phyloP scores from a whole-genome alignment of 2,113 vertebrate species.

The Amphiprion ocellaris region DNA sequence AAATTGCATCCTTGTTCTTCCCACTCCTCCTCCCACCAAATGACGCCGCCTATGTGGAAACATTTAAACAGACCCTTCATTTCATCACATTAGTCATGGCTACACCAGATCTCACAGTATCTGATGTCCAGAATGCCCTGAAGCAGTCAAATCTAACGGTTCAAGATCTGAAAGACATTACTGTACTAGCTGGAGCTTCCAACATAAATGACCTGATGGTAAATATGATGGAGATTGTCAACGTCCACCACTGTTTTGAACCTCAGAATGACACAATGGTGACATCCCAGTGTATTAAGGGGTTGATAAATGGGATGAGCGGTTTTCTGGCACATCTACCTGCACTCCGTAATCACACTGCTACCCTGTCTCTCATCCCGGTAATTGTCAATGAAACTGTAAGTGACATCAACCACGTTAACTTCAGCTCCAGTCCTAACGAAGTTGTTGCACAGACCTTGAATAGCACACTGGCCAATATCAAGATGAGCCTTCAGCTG shows the following conservation, averaged over 20 bases:
- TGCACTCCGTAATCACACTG: conserved; percentile 49
- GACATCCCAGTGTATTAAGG: conserved; percentile 65
- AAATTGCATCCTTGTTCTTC: conserved; percentile 60
- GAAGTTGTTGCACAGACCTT: conserved; percentile 43
- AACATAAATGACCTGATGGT: conserved; percentile 61
- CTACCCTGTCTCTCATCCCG: conserved; percentile 64
- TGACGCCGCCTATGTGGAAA: conserved; percentile 43
- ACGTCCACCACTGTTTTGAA: conserved; percentile 70
- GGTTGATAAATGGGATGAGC: conserved; percentile 59
- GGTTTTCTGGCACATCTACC: conserved; percentile 66
- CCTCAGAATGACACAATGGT: conserved; percentile 18
- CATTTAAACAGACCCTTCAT: conserved; percentile 58
- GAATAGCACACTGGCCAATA: conserved; percentile 56
- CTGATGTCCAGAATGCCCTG: conserved; percentile 70
- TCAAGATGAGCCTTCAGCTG: conserved; percentile 72
- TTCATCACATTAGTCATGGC: conserved; percentile 68
- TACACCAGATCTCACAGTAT: conserved; percentile 60
- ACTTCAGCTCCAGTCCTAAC: conserved; percentile 43
- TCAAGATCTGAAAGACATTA: conserved; percentile 65
- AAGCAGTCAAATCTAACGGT: conserved; percentile 73
- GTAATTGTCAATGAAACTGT: conserved; percentile 56
- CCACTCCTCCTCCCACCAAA: conserved; percentile 65
- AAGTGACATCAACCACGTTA: conserved; percentile 27
- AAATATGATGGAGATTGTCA: conserved; percentile 54
- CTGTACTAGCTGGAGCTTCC: conserved; percentile 45